Conservation (phyloP, 1,140 invertebrate species). For the Drosophila nebulosa region DNA sequence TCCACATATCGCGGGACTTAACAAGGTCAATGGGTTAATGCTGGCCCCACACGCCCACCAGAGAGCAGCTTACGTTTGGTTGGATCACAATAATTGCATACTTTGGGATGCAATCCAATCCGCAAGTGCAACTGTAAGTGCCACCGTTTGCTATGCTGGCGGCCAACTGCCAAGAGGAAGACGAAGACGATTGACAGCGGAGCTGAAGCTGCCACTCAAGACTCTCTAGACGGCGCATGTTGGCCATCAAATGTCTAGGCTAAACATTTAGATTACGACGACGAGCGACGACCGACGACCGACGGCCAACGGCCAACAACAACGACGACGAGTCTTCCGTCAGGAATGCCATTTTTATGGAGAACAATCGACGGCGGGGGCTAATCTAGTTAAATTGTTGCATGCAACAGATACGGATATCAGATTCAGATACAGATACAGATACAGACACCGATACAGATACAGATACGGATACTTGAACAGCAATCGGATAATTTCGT, state of each 20-base stretch:
- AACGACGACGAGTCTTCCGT: slow-evolving; percentile 61
- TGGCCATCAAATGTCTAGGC: slow-evolving; percentile 73
- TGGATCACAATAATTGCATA: slow-evolving; percentile 70
- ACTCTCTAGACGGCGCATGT: slow-evolving; percentile 62
- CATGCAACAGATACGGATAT: slow-evolving; percentile 61
- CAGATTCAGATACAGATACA: slow-evolving; percentile 14
- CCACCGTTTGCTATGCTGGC: slow-evolving; percentile 61
- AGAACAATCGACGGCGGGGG: slow-evolving; percentile 67
- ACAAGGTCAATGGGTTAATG: slow-evolving; percentile 77
- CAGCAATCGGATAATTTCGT: slow-evolving; percentile 61
- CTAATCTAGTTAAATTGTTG: slow-evolving; percentile 76
- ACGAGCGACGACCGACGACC: slow-evolving; percentile 38
- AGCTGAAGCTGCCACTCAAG: slow-evolving; percentile 68
- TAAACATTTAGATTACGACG: slow-evolving; percentile 73
- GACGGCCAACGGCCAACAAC: slow-evolving; percentile 36
- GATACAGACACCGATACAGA: slow-evolving; percentile 38
- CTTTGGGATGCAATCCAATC: slow-evolving; percentile 35
- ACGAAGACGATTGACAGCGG: slow-evolving; percentile 63
- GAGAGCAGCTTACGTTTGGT: slow-evolving; percentile 7
- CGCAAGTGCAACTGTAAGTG: slow-evolving; percentile 77
- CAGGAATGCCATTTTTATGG: slow-evolving; percentile 76
- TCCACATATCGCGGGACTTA: slow-evolving; percentile 15
- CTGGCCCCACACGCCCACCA: slow-evolving; percentile 37
- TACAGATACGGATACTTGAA: slow-evolving; percentile 35
- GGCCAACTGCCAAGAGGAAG: slow-evolving; percentile 27